Evolutionary conservation across 23 tunicate species (phyloP), one percentile per base, ranked within the genome.

Genomic region (Corella eumyota): DNA sequence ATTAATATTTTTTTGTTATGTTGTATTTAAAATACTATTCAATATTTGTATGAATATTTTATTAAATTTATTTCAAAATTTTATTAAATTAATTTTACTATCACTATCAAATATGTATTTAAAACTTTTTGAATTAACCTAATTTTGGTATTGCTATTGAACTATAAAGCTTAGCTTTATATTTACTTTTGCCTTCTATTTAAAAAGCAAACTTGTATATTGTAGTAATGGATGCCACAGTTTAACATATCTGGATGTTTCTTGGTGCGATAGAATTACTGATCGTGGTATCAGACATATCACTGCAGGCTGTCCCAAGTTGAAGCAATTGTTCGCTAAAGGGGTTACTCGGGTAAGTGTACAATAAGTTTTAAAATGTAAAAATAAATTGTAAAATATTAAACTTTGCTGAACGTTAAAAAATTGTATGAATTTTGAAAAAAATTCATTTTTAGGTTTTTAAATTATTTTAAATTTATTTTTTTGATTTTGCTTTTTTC

Each of bases 241-340:
- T 40, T 48, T 88, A 22, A 48, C 73, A 25, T 48, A 71, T 64
- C 77, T 88, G 20, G 96, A 88, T 40, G 73, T 88, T 11, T 78
- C 96, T 4, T 88, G 96, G 96, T 88, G 96, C 60, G 81, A 73
- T 0, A 56, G 50, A 50, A 71, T 90, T 0, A 52, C 84, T 35
- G 92, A 90, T 36, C 80, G 68, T 22, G 92, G 97, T 0, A 74
- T 90, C 20, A 33, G 65, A 11, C 50, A 75, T 58, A 74, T 90
- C 13, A 76, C 97, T 7, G 58, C 57, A 2, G 79, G 90, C 6
- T 90, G 97, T 50, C 91, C 97, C 26, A 90, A 90, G 28, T 63
- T 90, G 13, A 76, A 81, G 44, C 61, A 36, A 35, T 37, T 90
- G 7, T 24, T 74, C 27, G 74, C 70, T 11, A 71, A 56, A 26